Evolutionary conservation across 2,797 vertebrate genomes (phyloP).

Genomic region (Karalla daura): DNA sequence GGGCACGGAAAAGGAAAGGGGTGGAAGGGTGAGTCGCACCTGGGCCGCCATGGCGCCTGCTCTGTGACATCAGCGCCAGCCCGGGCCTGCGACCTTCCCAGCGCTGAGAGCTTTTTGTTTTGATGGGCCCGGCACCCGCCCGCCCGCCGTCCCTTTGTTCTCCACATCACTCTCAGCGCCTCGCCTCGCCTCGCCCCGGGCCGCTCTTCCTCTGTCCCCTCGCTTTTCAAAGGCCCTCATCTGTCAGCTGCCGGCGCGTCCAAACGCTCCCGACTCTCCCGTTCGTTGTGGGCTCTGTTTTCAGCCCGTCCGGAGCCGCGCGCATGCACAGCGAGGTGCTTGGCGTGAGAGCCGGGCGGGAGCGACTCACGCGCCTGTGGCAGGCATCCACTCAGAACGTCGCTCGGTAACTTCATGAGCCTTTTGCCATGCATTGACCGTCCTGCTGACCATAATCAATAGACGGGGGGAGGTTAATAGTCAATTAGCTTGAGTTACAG

Average conservation of each 20-base stretch:
- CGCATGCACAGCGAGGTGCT: too few relatives aligned
- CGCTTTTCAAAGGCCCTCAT: constrained; percentile 20
- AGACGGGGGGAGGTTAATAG: constrained; percentile 52
- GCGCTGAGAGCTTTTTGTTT: constrained; percentile 53
- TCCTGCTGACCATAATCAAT: constrained; percentile 27
- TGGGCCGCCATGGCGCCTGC: constrained; percentile 57
- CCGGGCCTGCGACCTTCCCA: constrained; percentile 39
- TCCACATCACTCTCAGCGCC: constrained; percentile 39
- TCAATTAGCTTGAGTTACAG: constrained; percentile 47
- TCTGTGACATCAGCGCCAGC: constrained; percentile 51
- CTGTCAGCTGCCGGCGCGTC: too few relatives aligned
- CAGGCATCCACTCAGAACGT: constrained; percentile 2
- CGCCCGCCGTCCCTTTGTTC: constrained; percentile 59
- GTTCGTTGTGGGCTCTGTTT: too few relatives aligned
- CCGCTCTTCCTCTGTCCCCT: constrained; percentile 4
- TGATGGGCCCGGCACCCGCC: constrained; percentile 26
- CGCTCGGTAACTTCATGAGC: constrained; percentile 12
- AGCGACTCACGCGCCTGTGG: constrained; percentile 2
- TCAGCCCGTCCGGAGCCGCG: too few relatives aligned
- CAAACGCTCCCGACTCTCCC: too few relatives aligned
- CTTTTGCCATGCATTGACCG: constrained; percentile 21
- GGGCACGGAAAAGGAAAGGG: constrained; percentile 18
- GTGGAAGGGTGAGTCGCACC: constrained; percentile 23
- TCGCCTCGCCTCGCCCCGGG: constrained; percentile 26
- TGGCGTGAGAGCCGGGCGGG: neutral